phyloP scores from a whole-genome alignment of 2,797 vertebrate genomes.

The Esox masquinongy region DNA sequence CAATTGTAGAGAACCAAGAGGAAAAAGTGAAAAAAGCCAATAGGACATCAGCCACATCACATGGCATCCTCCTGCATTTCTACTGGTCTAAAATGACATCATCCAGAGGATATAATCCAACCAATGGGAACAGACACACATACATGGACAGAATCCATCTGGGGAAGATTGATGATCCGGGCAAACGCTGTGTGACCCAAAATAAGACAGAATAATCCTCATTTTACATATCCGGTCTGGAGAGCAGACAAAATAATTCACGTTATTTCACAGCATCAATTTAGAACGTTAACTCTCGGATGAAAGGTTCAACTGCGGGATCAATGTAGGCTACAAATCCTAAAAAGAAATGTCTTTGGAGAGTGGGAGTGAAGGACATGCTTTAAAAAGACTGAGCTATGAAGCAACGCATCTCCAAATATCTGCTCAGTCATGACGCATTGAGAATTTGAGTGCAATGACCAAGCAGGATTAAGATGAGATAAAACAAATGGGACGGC shows the following conservation, averaged over 20 bases:
- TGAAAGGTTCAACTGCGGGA: neutral
- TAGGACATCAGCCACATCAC: neutral
- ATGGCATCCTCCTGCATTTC: neutral
- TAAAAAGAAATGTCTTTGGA: conserved; percentile 2
- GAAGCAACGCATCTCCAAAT: neutral
- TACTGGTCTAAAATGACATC: conserved; percentile 1
- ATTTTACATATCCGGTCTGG: neutral
- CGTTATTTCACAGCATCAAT: neutral
- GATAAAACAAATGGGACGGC: neutral
- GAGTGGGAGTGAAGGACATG: neutral
- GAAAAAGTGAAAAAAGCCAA: neutral
- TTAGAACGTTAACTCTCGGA: neutral
- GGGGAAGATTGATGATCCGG: neutral
- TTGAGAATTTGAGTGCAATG: neutral
- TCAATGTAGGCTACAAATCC: neutral
- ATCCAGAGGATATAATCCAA: neutral
- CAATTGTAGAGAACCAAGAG: neutral
- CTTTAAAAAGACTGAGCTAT: conserved; percentile 15
- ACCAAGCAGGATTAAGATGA: neutral
- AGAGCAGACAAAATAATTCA: neutral
- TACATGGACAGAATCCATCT: neutral
- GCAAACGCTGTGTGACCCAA: neutral
- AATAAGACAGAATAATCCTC: neutral
- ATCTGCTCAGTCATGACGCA: neutral
- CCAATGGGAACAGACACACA: neutral